These are phyloP conservation scores for Python bivittatus DNA, from an alignment of 2,113 vertebrate species.

Conservation along the genomic window DNA sequence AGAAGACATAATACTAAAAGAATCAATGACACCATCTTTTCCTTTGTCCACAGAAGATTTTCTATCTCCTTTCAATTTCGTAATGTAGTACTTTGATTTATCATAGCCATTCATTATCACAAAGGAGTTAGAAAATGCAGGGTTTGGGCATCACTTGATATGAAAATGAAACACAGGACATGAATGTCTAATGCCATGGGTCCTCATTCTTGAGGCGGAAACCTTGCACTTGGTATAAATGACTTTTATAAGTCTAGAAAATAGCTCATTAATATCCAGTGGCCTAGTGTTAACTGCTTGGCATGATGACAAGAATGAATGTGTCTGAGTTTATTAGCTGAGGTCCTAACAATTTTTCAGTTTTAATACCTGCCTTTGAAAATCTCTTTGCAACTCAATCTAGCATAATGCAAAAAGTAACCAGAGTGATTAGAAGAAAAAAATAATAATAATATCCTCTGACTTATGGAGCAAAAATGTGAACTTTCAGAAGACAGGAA, in stretches of 20 bases:
- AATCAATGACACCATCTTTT: background rate
- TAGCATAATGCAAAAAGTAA: background rate
- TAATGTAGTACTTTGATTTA: background rate
- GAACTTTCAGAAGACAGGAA: constrained; percentile 40
- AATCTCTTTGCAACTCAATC: constrained; percentile 38
- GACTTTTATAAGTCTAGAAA: constrained; percentile 30
- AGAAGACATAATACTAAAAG: constrained; percentile 4
- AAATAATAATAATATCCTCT: constrained; percentile 39
- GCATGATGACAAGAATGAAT: constrained; percentile 17
- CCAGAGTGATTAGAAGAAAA: constrained; percentile 33
- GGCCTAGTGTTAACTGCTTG: constrained; percentile 16
- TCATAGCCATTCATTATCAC: constrained; percentile 8
- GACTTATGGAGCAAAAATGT: constrained; percentile 16
- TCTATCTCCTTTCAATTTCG: background rate
- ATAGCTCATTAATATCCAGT: constrained; percentile 30
- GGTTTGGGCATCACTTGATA: background rate
- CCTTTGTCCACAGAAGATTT: background rate
- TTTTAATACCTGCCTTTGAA: constrained; percentile 26
- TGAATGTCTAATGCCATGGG: background rate
- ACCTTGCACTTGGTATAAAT: constrained; percentile 11
- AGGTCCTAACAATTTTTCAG: constrained; percentile 11
- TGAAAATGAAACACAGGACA: constrained; percentile 24
- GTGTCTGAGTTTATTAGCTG: constrained; percentile 40
- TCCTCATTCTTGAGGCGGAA: background rate
- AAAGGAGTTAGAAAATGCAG: background rate